A percentile compares a stretch with the other conserved stretches of the same genome.
Conservation (phyloP, 35 echinoderm and acorn worm species). For the Lytechinus pictus region DNA sequence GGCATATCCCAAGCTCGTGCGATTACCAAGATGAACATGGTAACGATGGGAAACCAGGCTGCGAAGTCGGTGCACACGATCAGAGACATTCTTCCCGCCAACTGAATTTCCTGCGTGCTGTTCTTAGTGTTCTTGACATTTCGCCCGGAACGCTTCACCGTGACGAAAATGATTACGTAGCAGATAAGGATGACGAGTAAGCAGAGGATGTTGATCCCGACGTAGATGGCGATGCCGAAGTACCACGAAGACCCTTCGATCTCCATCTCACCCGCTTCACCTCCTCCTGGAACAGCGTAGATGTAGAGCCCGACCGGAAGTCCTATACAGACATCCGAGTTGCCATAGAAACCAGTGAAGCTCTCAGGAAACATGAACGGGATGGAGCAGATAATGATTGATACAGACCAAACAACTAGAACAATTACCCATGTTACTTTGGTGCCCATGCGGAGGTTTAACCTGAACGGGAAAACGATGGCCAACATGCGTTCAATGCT, state of each 20-base stretch:
- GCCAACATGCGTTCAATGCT: constrained; percentile 45
- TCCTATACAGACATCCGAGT: constrained; percentile 51
- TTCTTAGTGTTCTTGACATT: not conserved
- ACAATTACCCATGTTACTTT: not conserved
- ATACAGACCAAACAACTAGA: not conserved
- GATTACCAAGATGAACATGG: constrained; percentile 47
- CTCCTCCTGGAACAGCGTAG: not conserved
- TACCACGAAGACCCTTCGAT: constrained; percentile 32
- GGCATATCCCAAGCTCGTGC: not conserved
- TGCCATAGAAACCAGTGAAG: constrained; percentile 37
- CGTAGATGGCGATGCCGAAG: constrained; percentile 45
- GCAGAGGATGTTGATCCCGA: constrained; percentile 46
- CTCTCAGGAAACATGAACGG: constrained; percentile 6
- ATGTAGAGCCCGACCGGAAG: constrained; percentile 34
- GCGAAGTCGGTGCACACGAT: constrained; percentile 54
- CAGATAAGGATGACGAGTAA: constrained; percentile 29
- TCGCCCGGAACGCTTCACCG: constrained; percentile 2
- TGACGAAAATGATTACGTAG: constrained; percentile 32
- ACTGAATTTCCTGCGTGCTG: constrained; percentile 1
- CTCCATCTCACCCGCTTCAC: not conserved
- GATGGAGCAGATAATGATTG: constrained; percentile 16
- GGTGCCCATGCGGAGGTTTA: constrained; percentile 1
- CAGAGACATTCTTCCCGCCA: constrained; percentile 48
- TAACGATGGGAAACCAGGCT: constrained; percentile 46
- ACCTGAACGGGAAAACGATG: constrained; percentile 58